phyloP scores from a whole-genome alignment of 2,888 invertebrate species.

The Mellilla xanthometata region DNA sequence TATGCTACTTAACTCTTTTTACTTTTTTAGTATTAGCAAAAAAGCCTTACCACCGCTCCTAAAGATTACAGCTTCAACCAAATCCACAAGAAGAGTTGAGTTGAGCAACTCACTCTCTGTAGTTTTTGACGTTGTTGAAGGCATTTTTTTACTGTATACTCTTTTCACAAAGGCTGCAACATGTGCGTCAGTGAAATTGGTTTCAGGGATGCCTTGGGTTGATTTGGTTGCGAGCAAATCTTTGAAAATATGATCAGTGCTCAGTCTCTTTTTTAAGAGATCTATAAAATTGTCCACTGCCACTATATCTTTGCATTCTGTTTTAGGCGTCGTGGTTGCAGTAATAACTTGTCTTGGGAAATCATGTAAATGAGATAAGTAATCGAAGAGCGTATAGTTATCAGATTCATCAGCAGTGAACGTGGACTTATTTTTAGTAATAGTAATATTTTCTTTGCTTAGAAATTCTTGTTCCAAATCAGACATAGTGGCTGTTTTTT shows the following conservation, averaged over 20 bases:
- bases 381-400: conserved; percentile 51
- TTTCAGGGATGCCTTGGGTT: conserved; percentile 39
- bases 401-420: conserved; percentile 28
- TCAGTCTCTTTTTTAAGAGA: conserved; percentile 62
- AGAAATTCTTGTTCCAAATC: too few relatives aligned
- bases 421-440: background rate
- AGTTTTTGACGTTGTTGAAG: conserved; percentile 46
- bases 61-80: conserved; percentile 74
- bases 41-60: conserved; percentile 56
- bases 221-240: conserved; percentile 50
- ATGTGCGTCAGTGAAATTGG: conserved; percentile 51
- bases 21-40: too few relatives aligned
- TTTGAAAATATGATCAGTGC: conserved; percentile 58
- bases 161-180: conserved; percentile 61
- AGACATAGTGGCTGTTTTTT: background rate
- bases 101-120: conserved; percentile 56
- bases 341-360: conserved; percentile 40
- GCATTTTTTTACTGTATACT: conserved; percentile 60
- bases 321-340: conserved; percentile 30
- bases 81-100: conserved; percentile 69
- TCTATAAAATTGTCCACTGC: conserved; percentile 65
- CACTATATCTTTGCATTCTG: conserved; percentile 54
- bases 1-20: too few relatives aligned
- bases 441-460: too few relatives aligned
- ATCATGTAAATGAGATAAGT: conserved; percentile 55